A percentile compares a stretch with the other conserved stretches of the same genome.
Conservation (phyloP, 2,797 vertebrate genomes). For the Poeciliopsis turneri region DNA sequence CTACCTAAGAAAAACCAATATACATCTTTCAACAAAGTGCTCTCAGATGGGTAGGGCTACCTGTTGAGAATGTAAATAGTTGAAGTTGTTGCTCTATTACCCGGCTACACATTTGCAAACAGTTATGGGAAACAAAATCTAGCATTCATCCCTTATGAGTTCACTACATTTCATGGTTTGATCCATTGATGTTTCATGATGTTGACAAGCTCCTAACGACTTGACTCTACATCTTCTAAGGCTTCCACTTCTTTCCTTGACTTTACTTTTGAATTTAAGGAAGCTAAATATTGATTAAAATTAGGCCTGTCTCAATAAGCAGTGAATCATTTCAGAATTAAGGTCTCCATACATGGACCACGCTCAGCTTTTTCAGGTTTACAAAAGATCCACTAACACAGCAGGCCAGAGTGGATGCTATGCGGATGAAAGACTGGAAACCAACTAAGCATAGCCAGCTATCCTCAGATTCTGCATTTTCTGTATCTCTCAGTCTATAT, state of each 20-base stretch:
- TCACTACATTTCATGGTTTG: too few species aligned
- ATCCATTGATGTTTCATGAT: background rate
- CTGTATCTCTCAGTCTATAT: too few species aligned
- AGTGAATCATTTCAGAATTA: too few species aligned
- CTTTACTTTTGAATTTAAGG: background rate
- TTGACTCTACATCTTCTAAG: background rate
- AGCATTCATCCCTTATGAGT: background rate
- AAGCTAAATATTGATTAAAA: background rate
- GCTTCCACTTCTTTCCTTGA: background rate
- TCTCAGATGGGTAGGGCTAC: background rate
- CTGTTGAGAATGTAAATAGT: slow-evolving; percentile 7
- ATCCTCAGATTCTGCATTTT: too few species aligned
- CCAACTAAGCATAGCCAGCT: too few species aligned
- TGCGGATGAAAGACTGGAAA: too few species aligned
- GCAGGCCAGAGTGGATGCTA: too few species aligned
- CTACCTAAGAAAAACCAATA: slow-evolving; percentile 26
- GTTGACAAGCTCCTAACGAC: background rate
- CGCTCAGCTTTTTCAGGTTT: too few species aligned
- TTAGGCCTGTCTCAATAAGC: too few species aligned
- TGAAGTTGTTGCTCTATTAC: slow-evolving; percentile 1
- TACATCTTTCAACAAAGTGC: background rate
- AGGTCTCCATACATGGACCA: too few species aligned
- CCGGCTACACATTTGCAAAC: background rate
- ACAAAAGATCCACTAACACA: too few species aligned
- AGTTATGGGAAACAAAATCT: background rate